These are phyloP conservation scores for Aphrocallistes beatrix DNA, from an alignment of 37 sponge, comb jelly and placozoan genomes.

Conservation along the genomic window DNA sequence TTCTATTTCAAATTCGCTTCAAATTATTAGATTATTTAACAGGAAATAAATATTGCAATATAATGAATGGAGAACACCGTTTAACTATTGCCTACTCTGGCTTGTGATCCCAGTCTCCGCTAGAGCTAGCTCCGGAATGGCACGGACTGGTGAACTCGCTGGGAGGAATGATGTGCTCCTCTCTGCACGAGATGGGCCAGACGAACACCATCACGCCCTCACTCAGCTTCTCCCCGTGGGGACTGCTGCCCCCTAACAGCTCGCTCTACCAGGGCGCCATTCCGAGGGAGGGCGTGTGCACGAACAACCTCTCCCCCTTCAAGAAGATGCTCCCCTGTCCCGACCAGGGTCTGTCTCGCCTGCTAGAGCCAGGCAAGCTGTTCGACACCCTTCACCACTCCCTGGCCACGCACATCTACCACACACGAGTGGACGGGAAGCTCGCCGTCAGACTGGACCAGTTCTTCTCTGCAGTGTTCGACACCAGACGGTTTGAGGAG, in stretches of 20 bases:
- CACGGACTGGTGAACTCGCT: conserved; percentile 65
- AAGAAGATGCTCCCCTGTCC: conserved; percentile 89
- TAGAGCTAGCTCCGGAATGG: too few species aligned
- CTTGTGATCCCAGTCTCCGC: too few species aligned
- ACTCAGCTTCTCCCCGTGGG: conserved; percentile 50
- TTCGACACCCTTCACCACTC: conserved; percentile 82
- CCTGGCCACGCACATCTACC: conserved; percentile 56
- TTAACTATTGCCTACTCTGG: too few species aligned
- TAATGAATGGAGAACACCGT: too few species aligned
- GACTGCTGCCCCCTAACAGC: neutral
- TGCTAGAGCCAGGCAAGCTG: conserved; percentile 47
- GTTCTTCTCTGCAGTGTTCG: conserved; percentile 44
- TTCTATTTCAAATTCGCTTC: too few species aligned
- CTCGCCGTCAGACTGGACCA: conserved; percentile 40
- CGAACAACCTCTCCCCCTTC: conserved; percentile 97
- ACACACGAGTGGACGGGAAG: neutral
- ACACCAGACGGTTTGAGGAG: conserved; percentile 16
- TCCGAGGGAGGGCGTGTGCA: conserved; percentile 87
- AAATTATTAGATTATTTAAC: too few species aligned
- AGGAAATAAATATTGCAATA: too few species aligned
- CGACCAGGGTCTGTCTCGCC: conserved; percentile 50
- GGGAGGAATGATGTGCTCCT: conserved; percentile 83
- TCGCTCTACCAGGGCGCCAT: conserved; percentile 58
- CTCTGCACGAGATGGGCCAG: conserved; percentile 59
- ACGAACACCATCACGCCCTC: conserved; percentile 54